Conservation (phyloP, 2,888 invertebrate genomes). For the Lasioglossum marginatum region DNA sequence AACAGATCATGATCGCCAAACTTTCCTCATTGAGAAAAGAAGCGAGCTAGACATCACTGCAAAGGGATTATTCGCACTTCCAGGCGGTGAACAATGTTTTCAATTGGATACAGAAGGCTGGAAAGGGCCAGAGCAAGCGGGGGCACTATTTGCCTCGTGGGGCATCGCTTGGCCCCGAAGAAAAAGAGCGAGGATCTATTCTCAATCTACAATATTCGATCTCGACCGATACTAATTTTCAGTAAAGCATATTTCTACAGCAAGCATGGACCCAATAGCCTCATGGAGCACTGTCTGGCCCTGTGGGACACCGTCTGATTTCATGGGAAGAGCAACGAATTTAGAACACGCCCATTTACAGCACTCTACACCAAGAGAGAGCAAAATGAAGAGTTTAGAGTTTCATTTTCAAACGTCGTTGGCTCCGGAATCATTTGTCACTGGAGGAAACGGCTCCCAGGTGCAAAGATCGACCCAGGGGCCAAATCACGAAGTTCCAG, state of each 20-base stretch:
- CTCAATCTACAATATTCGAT: no score
- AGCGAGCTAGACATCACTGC: not conserved
- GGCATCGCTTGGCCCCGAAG: not conserved
- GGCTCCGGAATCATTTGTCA: not conserved
- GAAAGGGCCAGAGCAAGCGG: not conserved
- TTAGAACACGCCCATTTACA: not conserved
- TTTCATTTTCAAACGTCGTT: not conserved
- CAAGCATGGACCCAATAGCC: not conserved
- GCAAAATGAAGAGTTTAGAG: not conserved
- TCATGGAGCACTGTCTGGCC: not conserved
- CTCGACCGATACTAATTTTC: not conserved
- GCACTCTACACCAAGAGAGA: not conserved
- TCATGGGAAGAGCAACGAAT: not conserved
- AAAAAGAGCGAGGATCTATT: not conserved
- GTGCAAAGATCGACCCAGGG: not conserved
- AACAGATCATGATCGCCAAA: not conserved
- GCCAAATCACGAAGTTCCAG: not conserved
- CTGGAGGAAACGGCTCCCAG: not conserved
- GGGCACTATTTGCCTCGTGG: not conserved
- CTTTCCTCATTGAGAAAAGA: not conserved
- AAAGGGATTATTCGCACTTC: not conserved
- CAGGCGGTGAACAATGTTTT: not conserved
- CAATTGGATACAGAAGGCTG: not conserved
- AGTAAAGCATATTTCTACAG: not conserved
- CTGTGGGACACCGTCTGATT: not conserved